A percentile compares a stretch with the other conserved stretches of the same genome.
These are phyloP conservation scores for Drosophila nigritarsus DNA, from an alignment of 2,888 invertebrate species.

Conservation along the genomic window DNA sequence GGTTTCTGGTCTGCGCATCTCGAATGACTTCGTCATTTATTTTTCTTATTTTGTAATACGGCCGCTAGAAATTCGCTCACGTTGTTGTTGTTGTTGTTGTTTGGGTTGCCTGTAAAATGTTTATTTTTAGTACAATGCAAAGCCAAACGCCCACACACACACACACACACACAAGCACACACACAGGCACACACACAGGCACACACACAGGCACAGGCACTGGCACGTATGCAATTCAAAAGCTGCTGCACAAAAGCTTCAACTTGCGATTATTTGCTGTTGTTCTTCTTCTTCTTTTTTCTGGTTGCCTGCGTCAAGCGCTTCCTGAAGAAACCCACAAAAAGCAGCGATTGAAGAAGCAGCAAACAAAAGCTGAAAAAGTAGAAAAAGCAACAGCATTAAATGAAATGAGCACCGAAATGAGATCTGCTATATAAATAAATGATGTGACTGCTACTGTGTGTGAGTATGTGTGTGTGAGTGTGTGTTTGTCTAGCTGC, in stretches of 20 bases:
- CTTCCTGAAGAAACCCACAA: constrained; percentile 65
- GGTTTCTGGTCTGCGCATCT: constrained; percentile 45
- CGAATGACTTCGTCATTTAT: constrained; percentile 56
- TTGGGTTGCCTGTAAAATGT: constrained; percentile 49
- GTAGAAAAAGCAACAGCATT: constrained; percentile 6
- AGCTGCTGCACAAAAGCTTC: constrained; percentile 45
- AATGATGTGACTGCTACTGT: constrained; percentile 48
- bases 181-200: not conserved
- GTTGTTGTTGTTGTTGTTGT: constrained; percentile 17
- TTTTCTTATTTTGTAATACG: constrained; percentile 40
- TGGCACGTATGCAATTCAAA: constrained; percentile 23
- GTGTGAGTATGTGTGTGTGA: constrained; percentile 10
- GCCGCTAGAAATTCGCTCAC: constrained; percentile 12
- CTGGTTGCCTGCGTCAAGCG: constrained; percentile 73
- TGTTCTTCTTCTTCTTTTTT: constrained; percentile 34
- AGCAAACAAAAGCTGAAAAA: constrained; percentile 17
- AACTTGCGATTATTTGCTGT: constrained; percentile 35
- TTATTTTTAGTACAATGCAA: constrained; percentile 67
- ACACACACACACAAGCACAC: constrained; percentile 1
- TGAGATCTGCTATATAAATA: constrained; percentile 70
- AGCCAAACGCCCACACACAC: constrained; percentile 13
- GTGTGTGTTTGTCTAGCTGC: constrained; percentile 50
- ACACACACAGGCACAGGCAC: not conserved
- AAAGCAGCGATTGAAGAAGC: constrained; percentile 8
- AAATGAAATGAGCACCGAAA: constrained; percentile 72